Base-by-base conservation (phyloP, 2,888 invertebrate genomes). In the Drosophila meridionalis region DNA sequence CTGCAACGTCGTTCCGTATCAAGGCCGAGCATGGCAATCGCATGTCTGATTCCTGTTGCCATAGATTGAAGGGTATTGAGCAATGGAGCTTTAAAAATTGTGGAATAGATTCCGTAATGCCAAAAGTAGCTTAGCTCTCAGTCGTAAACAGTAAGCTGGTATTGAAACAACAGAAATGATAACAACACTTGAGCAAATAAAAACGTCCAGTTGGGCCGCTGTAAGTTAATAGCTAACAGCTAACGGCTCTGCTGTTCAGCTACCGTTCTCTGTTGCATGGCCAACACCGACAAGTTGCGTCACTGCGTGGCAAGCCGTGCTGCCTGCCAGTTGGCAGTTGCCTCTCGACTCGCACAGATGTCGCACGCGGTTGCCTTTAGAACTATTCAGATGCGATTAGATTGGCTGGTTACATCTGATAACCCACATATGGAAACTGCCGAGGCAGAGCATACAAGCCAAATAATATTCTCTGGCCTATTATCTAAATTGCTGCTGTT, bases 201-300 rank as follows among this genome's bases (percentile, higher is more conserved):
- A 11, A 12, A 4, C 2, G 7, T 2, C 9, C 4, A 5, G 11
- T 20, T 6, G 4, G 28, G 12, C 4, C 14, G 9, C 69, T 68
- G 68, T 50, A 34, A 68, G 68, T 48, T 56, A 56, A 68, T 48
- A 67, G 55, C n/a, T 36, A 36, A 68, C 58, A 69, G 57, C 14
- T 36, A 30, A 42, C 42, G 34, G 28, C 36, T 36, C 57, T 50
- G 42, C 42, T 68, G 48, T 67, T 48, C 9, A 48, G 9, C 28
- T 7, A 2, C 14, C 3, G 2, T 4, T 8, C 6, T 42, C 68
- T 56, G 67, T 68, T 68, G 57, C 69, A 68, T 32, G 28, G 7
- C n/a, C 45, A 47, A n/a, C 40, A 42, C n/a, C 53, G 53, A 66
- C 40, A 66, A 34, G 47, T 42, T 68, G 40, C 47, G 45, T 34